Conservation (phyloP, 1,140 invertebrate genomes). For the Drosophila yakuba region DNA sequence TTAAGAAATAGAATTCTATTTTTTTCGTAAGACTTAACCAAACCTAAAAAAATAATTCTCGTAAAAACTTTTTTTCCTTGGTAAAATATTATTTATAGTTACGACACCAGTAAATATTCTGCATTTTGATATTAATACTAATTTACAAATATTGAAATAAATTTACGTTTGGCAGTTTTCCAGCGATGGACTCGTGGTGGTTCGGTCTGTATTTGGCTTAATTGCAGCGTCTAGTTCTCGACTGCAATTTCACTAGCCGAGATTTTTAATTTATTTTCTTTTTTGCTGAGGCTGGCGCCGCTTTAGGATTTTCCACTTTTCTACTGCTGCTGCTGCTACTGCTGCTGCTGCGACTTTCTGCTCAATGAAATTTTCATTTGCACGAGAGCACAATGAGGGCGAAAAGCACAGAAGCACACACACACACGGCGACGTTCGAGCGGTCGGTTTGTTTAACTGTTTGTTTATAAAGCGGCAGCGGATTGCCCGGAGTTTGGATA, state of each 20-base stretch:
- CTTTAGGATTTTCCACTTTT: conserved; percentile 76
- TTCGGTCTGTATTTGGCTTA: conserved; percentile 27
- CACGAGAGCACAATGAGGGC: conserved; percentile 82
- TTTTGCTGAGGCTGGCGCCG: conserved; percentile 47
- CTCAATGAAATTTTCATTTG: conserved; percentile 83
- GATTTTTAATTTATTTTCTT: conserved; percentile 63
- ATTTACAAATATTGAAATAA: conserved; percentile 14
- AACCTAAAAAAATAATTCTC: too few species aligned
- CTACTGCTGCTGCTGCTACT: conserved; percentile 41
- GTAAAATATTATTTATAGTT: too few species aligned
- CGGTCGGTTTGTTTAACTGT: conserved; percentile 72
- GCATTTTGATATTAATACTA: neutral
- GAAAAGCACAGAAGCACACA: conserved; percentile 41
- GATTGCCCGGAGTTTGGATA: conserved; percentile 32
- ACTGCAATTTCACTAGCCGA: conserved; percentile 57
- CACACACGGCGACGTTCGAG: conserved; percentile 43
- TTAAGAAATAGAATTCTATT: too few species aligned
- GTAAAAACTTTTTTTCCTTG: too few species aligned
- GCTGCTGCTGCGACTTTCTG: conserved; percentile 66
- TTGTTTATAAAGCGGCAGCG: conserved; percentile 67
- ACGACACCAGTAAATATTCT: too few species aligned
- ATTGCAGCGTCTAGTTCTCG: conserved; percentile 45
- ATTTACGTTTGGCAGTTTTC: conserved; percentile 61
- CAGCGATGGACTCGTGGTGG: conserved; percentile 24
- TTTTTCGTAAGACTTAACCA: too few species aligned